Conservation (phyloP, 1,140 invertebrate genomes). For the Cydia amplana region DNA sequence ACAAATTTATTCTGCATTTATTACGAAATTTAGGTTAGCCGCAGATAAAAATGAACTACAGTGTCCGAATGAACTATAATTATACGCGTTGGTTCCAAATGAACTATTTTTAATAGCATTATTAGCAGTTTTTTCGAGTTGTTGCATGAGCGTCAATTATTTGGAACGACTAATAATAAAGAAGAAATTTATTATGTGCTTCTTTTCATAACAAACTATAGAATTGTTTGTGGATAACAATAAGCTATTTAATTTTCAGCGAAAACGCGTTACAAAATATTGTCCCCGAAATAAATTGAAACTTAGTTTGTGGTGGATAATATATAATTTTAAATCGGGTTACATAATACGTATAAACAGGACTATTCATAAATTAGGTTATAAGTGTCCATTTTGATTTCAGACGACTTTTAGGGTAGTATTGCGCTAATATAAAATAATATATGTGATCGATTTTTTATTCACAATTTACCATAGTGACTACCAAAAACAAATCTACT, state of each 20-base stretch:
- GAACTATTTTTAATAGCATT: constrained; percentile 26
- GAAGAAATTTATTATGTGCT: constrained; percentile 42
- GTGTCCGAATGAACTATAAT: not conserved
- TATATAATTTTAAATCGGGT: no score
- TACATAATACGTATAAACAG: no score
- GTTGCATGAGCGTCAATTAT: constrained; percentile 41
- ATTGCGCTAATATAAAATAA: no score
- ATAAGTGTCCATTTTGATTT: no score
- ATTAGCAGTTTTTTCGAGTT: constrained; percentile 37
- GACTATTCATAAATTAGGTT: no score
- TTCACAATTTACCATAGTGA: no score
- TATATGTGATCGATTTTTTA: no score
- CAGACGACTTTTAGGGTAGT: no score
- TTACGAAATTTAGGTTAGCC: constrained; percentile 26
- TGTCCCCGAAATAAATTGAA: no score
- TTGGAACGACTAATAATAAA: constrained; percentile 41
- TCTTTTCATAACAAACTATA: not conserved
- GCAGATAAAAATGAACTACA: constrained; percentile 20
- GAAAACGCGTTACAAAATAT: not conserved
- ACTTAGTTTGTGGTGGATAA: no score
- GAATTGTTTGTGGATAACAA: not conserved
- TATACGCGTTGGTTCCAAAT: constrained; percentile 10
- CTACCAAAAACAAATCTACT: no score
- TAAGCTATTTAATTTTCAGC: not conserved
- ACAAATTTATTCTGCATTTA: constrained; percentile 33